phyloP scores from a whole-genome alignment of 2,888 invertebrate genomes.

The Diadromus collaris region DNA sequence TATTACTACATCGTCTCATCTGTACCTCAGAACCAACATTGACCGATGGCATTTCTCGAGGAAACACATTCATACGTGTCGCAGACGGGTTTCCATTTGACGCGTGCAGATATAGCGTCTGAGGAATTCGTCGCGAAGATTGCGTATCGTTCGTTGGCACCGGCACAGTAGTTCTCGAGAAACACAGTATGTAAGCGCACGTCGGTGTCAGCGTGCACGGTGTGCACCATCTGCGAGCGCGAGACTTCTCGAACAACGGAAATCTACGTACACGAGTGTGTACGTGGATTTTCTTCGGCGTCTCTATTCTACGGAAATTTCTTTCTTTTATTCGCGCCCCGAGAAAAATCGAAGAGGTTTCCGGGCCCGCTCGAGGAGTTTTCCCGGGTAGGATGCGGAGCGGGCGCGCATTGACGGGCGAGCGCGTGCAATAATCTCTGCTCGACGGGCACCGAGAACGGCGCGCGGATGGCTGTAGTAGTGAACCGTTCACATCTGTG shows the following conservation, averaged over 20 bases:
- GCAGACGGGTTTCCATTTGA: constrained; percentile 35
- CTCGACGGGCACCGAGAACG: constrained; percentile 45
- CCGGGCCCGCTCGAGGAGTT: neutral
- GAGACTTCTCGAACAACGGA: constrained; percentile 13
- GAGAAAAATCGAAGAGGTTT: constrained; percentile 23
- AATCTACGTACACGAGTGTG: constrained; percentile 11
- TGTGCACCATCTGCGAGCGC: constrained; percentile 26
- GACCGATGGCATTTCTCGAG: neutral
- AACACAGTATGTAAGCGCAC: neutral
- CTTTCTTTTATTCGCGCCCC: constrained; percentile 16
- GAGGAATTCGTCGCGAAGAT: constrained; percentile 27
- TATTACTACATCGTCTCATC: too few species aligned
- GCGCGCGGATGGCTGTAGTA: constrained; percentile 25
- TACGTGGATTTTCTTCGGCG: constrained; percentile 22
- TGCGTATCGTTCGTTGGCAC: constrained; percentile 12
- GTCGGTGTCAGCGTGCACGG: neutral
- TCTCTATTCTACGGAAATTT: constrained; percentile 15
- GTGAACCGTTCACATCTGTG: constrained; percentile 6
- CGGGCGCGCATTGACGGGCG: constrained; percentile 69
- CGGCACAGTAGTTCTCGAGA: neutral
- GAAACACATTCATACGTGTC: constrained; percentile 1
- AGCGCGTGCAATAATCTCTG: constrained; percentile 72
- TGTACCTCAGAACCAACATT: neutral
- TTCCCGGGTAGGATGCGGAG: neutral
- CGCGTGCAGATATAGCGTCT: constrained; percentile 42